Evolutionary conservation across 2,113 vertebrate species (phyloP).

Genomic region (Cygnus buccinator): DNA sequence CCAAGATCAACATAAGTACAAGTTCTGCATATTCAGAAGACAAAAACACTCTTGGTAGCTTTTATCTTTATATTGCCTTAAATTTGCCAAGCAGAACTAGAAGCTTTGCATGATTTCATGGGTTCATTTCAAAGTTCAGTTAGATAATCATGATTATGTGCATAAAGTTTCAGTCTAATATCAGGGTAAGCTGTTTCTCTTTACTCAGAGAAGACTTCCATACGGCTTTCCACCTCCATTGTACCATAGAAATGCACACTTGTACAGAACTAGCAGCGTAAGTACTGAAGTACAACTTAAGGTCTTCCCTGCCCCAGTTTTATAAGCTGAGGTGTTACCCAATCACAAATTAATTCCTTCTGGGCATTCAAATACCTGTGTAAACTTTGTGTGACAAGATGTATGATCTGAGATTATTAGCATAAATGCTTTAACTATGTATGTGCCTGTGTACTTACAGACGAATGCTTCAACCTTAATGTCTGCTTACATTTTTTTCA

Average conservation of each 20-base stretch:
- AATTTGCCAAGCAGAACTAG: background rate
- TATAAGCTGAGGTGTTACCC: background rate
- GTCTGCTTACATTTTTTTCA: background rate
- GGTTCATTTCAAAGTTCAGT: background rate
- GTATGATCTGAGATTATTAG: background rate
- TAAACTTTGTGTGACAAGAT: background rate
- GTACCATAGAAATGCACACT: background rate
- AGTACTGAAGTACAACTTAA: background rate
- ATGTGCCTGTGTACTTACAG: background rate
- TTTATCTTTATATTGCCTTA: background rate
- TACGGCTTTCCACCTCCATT: background rate
- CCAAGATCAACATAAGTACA: slow-evolving; percentile 13
- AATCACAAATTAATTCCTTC: background rate
- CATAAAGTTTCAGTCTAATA: background rate
- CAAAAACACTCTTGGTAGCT: background rate
- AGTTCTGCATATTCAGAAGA: background rate
- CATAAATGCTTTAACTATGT: background rate
- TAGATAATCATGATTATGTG: background rate
- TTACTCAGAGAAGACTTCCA: background rate
- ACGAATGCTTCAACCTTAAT: background rate
- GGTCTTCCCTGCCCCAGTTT: background rate
- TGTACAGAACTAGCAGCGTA: background rate
- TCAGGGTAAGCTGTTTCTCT: background rate
- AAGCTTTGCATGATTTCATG: background rate
- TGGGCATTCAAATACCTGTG: background rate